Conservation (phyloP, 37 sponge, comb jelly and placozoan species). For the Aplysina aerophoba region DNA sequence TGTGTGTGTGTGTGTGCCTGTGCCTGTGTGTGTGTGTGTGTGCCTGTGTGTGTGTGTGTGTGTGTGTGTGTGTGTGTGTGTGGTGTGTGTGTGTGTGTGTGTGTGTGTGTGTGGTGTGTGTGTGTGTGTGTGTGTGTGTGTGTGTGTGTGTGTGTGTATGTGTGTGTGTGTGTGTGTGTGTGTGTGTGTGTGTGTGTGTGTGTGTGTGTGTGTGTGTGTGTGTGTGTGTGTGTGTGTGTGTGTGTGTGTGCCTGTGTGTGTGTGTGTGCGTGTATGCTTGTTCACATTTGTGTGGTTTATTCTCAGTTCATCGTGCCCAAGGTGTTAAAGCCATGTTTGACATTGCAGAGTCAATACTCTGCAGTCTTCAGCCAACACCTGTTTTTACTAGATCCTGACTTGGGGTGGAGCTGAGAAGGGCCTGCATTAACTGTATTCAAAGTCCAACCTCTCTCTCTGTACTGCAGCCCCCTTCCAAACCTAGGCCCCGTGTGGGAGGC, state of each 20-base stretch:
- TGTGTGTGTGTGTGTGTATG: slow-evolving; percentile 56
- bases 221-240: slow-evolving; percentile 34
- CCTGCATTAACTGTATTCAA: not conserved
- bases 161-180: slow-evolving; percentile 59
- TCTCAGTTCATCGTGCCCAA: not conserved
- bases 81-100: slow-evolving; percentile 26
- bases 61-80: not conserved
- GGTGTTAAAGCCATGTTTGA: not conserved
- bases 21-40: slow-evolving; percentile 1
- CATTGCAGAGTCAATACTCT: not conserved
- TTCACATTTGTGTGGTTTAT: too few species aligned
- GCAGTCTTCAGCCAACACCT: not conserved
- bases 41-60: slow-evolving; percentile 2
- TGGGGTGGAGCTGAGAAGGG: not conserved
- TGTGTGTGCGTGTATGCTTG: slow-evolving; percentile 22
- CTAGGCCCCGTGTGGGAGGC: not conserved
- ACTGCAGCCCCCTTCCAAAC: too few species aligned
- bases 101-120: slow-evolving; percentile 44
- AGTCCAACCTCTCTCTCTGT: not conserved
- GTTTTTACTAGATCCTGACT: not conserved
- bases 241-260: slow-evolving; percentile 27
- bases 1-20: not conserved
- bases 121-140: slow-evolving; percentile 60
- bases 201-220: not conserved
- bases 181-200: slow-evolving; percentile 38